Conservation (phyloP, 2,113 vertebrate genomes). For the Ahaetulla prasina region DNA sequence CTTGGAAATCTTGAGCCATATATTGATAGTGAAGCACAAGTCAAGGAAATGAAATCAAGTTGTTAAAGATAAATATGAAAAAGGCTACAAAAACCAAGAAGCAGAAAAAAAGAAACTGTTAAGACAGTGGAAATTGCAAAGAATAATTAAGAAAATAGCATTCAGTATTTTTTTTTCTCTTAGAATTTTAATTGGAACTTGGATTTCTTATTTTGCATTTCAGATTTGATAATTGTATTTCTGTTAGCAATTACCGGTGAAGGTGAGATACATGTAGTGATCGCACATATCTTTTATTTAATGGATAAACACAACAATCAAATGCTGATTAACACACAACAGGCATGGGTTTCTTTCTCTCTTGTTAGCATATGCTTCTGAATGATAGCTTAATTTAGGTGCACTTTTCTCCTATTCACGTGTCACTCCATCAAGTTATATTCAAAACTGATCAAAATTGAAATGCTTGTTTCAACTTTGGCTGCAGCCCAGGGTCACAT, state of each 20-base stretch:
- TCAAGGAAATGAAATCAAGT: too few species aligned
- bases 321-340: conserved; percentile 32
- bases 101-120: not conserved
- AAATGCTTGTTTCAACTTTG: not conserved
- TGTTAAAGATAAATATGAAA: too few species aligned
- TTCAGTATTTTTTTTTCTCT: not conserved
- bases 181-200: not conserved
- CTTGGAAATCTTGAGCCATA: too few species aligned
- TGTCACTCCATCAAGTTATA: not conserved
- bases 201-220: not conserved
- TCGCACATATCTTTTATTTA: conserved; percentile 15
- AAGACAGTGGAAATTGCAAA: not conserved
- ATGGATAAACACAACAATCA: conserved; percentile 23
- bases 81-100: too few species aligned
- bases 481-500: not conserved
- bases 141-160: not conserved
- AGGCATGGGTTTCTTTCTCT: conserved; percentile 3
- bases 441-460: not conserved
- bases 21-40: too few species aligned
- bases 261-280: conserved; percentile 15
- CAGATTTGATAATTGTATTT: conserved; percentile 20
- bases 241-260: conserved; percentile 32
- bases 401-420: not conserved
- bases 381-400: not conserved
- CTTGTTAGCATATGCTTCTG: not conserved